Evolutionary conservation across 2,888 invertebrate genomes (phyloP), one percentile per base, ranked within the genome.

Genomic region (Drosophila anomalata): DNA sequence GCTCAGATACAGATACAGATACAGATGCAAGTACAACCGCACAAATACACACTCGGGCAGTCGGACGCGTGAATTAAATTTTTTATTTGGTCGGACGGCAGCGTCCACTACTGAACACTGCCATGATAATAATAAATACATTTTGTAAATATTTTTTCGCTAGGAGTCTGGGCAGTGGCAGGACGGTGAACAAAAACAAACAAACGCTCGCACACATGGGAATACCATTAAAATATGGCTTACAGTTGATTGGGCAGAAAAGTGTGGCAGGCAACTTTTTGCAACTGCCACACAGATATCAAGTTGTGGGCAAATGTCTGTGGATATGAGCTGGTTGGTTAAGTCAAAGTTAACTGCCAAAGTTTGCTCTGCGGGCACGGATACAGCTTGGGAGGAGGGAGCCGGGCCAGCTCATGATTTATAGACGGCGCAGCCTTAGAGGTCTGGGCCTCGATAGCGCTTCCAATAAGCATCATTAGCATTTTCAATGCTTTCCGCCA

Each of bases 101-200:
- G 41, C 41, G 41, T 11, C 41, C 20, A 29, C 54, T 29, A 51
- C 44, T 26, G 39, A 42, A 31, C 53, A 58, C 42, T 22, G 24
- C 53, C 48, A 53, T 69, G 71, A 68, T 69, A 69, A 68, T 70
- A 69, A 60, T 60, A 69, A 60, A 69, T 71, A 61, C 54, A 70
- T 69, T 70, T 61, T 61, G 55, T 70, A 70, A 70, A 70, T 55
- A 47, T 61, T 70, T 61, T 68, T 69, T 12, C 20, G 47, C 58
- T 41, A 52, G 42, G 39, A 47, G 24, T 17, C n/a, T n/a, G n/a
- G 20, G 17, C 6, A 29, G 14, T n/a, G 11, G 29, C 56, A 39
- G 52, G 70, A 59, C 29, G 41, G 9, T 7, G 24, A 39, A 39
- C 41, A 24, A 52, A 58, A 46, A 22, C 44, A 58, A 66, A 67